phyloP scores from a whole-genome alignment of 2,113 vertebrate genomes.

The Macquaria ambigua region DNA sequence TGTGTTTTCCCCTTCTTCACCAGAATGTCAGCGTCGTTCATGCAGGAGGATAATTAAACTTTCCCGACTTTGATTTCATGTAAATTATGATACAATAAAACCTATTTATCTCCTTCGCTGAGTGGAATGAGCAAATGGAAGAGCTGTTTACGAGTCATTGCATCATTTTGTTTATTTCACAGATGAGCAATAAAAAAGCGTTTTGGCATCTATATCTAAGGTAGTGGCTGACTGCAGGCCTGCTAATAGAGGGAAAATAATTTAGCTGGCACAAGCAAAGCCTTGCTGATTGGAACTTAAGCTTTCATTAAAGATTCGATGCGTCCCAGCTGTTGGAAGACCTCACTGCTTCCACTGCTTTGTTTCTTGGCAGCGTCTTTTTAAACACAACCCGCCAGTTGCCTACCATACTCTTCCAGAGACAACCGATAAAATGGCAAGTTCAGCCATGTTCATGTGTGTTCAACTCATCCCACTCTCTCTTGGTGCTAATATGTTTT shows the following conservation, averaged over 20 bases:
- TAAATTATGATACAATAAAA: slow-evolving; percentile 20
- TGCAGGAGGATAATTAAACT: slow-evolving; percentile 10
- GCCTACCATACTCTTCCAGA: background rate
- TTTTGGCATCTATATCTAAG: slow-evolving; percentile 39
- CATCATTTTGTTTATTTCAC: slow-evolving; percentile 49
- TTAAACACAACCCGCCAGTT: slow-evolving; percentile 24
- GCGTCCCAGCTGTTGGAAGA: slow-evolving; percentile 34
- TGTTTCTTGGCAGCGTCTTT: slow-evolving; percentile 32
- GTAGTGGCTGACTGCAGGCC: background rate
- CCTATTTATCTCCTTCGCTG: background rate
- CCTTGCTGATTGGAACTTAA: slow-evolving; percentile 45
- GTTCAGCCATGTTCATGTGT: slow-evolving; percentile 23
- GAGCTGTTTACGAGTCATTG: slow-evolving; percentile 27
- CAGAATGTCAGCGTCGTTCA: background rate
- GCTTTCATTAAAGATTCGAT: slow-evolving; percentile 43
- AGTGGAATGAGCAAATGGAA: slow-evolving; percentile 27
- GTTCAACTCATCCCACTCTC: background rate
- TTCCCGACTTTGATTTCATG: slow-evolving; percentile 11
- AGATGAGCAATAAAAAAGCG: slow-evolving; percentile 14
- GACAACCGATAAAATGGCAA: slow-evolving; percentile 2
- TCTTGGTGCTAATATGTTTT: slow-evolving; percentile 24
- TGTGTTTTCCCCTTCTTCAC: background rate
- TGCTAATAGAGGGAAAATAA: slow-evolving; percentile 41
- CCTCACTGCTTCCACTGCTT: slow-evolving; percentile 1
- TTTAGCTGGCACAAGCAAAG: slow-evolving; percentile 42